These are phyloP conservation scores for Leptodirus hochenwartii DNA, from an alignment of 2,888 invertebrate genomes.

Conservation along the genomic window DNA sequence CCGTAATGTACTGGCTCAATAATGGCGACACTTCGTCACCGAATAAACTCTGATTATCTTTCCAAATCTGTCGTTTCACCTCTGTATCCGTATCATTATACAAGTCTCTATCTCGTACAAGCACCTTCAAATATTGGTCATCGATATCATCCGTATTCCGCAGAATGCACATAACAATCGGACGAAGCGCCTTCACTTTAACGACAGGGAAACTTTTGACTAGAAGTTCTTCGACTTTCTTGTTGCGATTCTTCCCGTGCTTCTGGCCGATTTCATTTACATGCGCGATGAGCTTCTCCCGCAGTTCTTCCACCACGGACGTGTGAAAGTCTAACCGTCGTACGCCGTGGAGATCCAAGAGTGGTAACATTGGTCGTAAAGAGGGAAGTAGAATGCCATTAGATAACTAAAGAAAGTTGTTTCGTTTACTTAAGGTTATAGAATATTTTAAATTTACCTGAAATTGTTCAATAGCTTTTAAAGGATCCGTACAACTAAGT, in stretches of 20 bases:
- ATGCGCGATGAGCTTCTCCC: slow-evolving; percentile 55
- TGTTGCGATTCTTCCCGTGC: slow-evolving; percentile 54
- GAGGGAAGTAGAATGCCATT: slow-evolving; percentile 87
- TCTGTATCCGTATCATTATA: slow-evolving; percentile 91
- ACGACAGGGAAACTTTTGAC: slow-evolving; percentile 89
- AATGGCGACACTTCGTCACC: slow-evolving; percentile 95
- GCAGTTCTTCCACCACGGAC: slow-evolving; percentile 66
- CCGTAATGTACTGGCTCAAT: slow-evolving; percentile 80
- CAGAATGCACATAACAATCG: slow-evolving; percentile 88
- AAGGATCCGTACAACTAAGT: slow-evolving; percentile 88
- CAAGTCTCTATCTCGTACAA: slow-evolving; percentile 71
- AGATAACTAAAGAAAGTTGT: slow-evolving; percentile 40
- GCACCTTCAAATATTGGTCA: slow-evolving; percentile 62
- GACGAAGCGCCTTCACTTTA: slow-evolving; percentile 73
- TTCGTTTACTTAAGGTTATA: background rate
- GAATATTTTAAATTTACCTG: slow-evolving; percentile 43
- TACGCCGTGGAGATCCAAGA: slow-evolving; percentile 87
- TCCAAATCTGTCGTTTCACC: slow-evolving; percentile 96
- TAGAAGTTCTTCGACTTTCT: slow-evolving; percentile 74
- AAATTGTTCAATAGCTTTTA: slow-evolving; percentile 97
- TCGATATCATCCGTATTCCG: slow-evolving; percentile 87
- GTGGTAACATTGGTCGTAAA: slow-evolving; percentile 80
- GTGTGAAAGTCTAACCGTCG: slow-evolving; percentile 87
- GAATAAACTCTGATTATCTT: slow-evolving; percentile 89
- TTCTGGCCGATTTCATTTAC: slow-evolving; percentile 69